These are phyloP conservation scores for Globia sparganii DNA, from an alignment of 2,888 invertebrate species.

Conservation along the genomic window DNA sequence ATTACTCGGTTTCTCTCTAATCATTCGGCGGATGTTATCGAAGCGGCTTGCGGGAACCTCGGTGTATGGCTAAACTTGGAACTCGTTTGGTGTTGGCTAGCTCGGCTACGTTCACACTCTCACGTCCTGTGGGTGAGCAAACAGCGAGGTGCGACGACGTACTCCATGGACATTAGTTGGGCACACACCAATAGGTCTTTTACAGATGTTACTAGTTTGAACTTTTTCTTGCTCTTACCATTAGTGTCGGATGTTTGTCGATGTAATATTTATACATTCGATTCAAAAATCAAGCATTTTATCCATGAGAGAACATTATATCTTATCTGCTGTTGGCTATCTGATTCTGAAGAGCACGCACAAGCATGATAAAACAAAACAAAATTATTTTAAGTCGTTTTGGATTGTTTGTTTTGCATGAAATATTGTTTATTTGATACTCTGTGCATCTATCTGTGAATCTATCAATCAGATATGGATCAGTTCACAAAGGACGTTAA, in stretches of 20 bases:
- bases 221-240: slow-evolving; percentile 32
- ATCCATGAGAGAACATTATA: neutral
- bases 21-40: slow-evolving; percentile 53
- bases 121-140: slow-evolving; percentile 70
- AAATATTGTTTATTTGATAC: slow-evolving; percentile 36
- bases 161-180: slow-evolving; percentile 69
- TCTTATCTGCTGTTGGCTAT: slow-evolving; percentile 19
- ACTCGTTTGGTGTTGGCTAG: slow-evolving; percentile 36
- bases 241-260: slow-evolving; percentile 35
- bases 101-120: slow-evolving; percentile 49
- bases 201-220: slow-evolving; percentile 52
- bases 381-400: slow-evolving; percentile 23
- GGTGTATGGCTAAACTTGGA: slow-evolving; percentile 53
- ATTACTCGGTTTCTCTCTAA: slow-evolving; percentile 46
- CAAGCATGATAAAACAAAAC: slow-evolving; percentile 19
- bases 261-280: slow-evolving; percentile 11
- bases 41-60: slow-evolving; percentile 33
- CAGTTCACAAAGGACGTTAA: neutral
- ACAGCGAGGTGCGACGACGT: slow-evolving; percentile 71
- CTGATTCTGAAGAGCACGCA: slow-evolving; percentile 25
- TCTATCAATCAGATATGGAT: slow-evolving; percentile 21
- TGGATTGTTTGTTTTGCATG: slow-evolving; percentile 23
- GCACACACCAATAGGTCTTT: slow-evolving; percentile 71
- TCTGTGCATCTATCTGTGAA: slow-evolving; percentile 14
- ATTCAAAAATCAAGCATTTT: slow-evolving; percentile 28